Percentiles rank a stretch among this genome's conserved stretches.
These are phyloP conservation scores for Pao palembangensis DNA, from an alignment of 2,113 vertebrate species.

Conservation along the genomic window DNA sequence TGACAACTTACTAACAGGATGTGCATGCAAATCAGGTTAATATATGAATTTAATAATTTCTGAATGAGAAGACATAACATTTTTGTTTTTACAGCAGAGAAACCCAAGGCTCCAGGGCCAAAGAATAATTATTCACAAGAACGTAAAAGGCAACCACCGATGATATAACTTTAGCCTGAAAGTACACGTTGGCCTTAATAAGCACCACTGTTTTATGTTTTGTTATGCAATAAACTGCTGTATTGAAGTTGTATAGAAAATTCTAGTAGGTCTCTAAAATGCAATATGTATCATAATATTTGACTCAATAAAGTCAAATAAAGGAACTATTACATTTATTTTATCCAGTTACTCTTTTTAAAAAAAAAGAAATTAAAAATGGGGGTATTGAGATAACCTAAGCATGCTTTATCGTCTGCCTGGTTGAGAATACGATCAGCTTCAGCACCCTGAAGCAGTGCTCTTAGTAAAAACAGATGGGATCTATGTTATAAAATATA, in stretches of 20 bases:
- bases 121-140: no score
- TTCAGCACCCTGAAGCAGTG: conserved; percentile 13
- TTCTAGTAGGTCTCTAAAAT: conserved; percentile 4
- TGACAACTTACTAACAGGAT: conserved; percentile 10
- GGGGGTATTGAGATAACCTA: not conserved
- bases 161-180: no score
- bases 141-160: not conserved
- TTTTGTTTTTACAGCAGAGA: not conserved
- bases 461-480: conserved; percentile 26
- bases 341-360: conserved; percentile 6
- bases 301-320: conserved; percentile 13
- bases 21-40: conserved; percentile 1
- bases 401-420: no score
- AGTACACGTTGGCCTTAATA: not conserved
- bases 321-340: not conserved
- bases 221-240: not conserved
- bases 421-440: not conserved
- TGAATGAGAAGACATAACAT: not conserved
- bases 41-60: no score
- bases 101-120: no score
- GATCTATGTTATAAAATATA: not conserved
- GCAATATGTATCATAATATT: conserved; percentile 10
- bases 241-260: conserved; percentile 4
- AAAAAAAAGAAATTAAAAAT: not conserved
- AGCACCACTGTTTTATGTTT: not conserved